Evolutionary conservation across 2,888 invertebrate genomes (phyloP).

Genomic region (Tipula vernalis): DNA sequence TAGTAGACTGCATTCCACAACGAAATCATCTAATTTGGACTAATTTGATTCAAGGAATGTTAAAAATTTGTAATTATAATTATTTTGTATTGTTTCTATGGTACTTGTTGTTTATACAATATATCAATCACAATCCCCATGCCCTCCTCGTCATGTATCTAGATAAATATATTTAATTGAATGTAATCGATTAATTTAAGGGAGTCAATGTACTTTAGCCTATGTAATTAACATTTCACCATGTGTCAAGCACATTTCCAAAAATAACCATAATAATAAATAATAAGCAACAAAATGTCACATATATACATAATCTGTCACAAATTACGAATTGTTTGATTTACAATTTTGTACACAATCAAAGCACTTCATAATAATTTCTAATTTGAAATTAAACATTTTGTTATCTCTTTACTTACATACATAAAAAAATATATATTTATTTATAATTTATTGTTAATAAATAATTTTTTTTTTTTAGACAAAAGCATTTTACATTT

Average conservation of each 20-base stretch:
- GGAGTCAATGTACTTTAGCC: not conserved
- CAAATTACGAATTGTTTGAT: not conserved
- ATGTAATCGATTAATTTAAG: not conserved
- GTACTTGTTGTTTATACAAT: not conserved
- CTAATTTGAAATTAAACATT: not conserved
- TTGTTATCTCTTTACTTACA: not conserved
- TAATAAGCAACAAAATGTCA: not conserved
- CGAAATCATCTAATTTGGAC: not conserved
- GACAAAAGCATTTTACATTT: not conserved
- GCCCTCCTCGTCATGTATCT: not conserved
- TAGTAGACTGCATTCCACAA: not conserved
- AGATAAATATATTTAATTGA: not conserved
- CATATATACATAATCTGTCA: not conserved
- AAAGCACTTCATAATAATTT: not conserved
- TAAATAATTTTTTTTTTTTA: not conserved
- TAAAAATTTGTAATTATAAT: not conserved
- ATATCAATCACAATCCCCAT: not conserved
- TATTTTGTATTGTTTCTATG: not conserved
- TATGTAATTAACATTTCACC: not conserved
- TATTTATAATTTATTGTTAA: conserved; percentile 4
- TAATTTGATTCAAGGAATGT: not conserved
- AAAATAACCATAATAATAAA: not conserved
- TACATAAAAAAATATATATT: not conserved
- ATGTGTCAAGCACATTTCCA: not conserved
- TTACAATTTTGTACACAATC: not conserved